Percentiles rank a stretch among this genome's conserved stretches.
These are phyloP conservation scores for Typhlichthys subterraneus DNA, from an alignment of 2,797 vertebrate genomes.

Conservation along the genomic window DNA sequence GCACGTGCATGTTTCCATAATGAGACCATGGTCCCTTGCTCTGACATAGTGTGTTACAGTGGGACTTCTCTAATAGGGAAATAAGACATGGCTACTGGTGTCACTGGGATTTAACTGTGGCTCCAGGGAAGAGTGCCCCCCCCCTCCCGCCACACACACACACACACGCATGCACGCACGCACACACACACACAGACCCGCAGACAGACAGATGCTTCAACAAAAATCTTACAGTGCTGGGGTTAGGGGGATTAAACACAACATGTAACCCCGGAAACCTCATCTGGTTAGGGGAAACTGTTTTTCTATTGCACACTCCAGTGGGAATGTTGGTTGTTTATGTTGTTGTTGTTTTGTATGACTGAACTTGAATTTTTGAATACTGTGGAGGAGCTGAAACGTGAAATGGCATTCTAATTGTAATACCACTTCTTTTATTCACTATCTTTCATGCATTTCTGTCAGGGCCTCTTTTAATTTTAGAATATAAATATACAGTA, in stretches of 20 bases:
- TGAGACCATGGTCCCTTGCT: conserved; percentile 46
- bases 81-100: conserved; percentile 73
- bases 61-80: conserved; percentile 70
- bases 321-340: conserved; percentile 48
- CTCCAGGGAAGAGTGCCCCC: conserved; percentile 44
- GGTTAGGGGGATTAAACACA: conserved; percentile 64
- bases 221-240: conserved; percentile 61
- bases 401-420: conserved; percentile 40
- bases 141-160: conserved; percentile 14
- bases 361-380: conserved; percentile 51
- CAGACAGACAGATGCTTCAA: conserved; percentile 58
- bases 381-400: conserved; percentile 45
- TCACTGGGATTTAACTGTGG: conserved; percentile 68
- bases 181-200: conserved; percentile 3
- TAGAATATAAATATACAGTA: conserved; percentile 31
- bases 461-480: conserved; percentile 36
- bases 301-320: conserved; percentile 35
- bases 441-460: not conserved
- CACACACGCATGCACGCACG: conserved; percentile 1
- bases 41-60: conserved; percentile 67
- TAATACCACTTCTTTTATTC: conserved; percentile 26
- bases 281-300: conserved; percentile 48
- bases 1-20: conserved; percentile 15
- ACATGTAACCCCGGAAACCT: conserved; percentile 66
- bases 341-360: conserved; percentile 31